Percentiles rank a stretch among this genome's conserved stretches.
Evolutionary conservation across 2,888 invertebrate species (phyloP).

Genomic region (Pristionchus exspectatus): DNA sequence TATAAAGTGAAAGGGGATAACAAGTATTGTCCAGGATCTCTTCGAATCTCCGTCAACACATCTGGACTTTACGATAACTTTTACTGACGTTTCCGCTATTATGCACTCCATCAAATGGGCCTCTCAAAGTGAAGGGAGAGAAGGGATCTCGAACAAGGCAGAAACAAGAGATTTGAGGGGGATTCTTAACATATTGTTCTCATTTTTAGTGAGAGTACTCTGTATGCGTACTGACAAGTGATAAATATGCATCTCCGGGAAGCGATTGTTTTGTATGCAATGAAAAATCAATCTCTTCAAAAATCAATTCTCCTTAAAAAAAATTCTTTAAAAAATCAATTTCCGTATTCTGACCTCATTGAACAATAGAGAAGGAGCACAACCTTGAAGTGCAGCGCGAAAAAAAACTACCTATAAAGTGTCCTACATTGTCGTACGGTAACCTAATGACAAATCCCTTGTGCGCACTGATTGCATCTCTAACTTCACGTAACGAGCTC

Average conservation of each 20-base stretch:
- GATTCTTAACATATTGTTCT: not conserved
- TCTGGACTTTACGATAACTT: slow-evolving; percentile 43
- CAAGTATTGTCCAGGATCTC: not conserved
- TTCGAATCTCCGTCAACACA: not conserved
- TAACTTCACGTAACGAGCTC: slow-evolving; percentile 1
- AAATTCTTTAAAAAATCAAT: too few species aligned
- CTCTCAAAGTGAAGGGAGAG: not conserved
- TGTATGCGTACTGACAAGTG: slow-evolving; percentile 25
- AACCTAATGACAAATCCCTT: slow-evolving; percentile 17
- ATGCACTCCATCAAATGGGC: not conserved
- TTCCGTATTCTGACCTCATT: not conserved
- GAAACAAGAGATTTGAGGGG: not conserved
- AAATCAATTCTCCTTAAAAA: too few species aligned
- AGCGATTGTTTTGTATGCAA: not conserved
- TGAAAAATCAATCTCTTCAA: not conserved
- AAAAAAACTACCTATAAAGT: not conserved
- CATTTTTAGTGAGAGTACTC: slow-evolving; percentile 9
- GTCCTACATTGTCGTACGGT: not conserved
- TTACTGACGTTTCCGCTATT: slow-evolving; percentile 32
- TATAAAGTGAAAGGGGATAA: not conserved
- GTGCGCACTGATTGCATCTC: not conserved
- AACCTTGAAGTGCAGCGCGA: not conserved
- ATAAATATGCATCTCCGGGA: slow-evolving; percentile 46
- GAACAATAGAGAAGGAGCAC: not conserved
- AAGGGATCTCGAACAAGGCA: not conserved